Evolutionary conservation across 2,113 vertebrate species (phyloP).

Genomic region (Ameiurus melas): DNA sequence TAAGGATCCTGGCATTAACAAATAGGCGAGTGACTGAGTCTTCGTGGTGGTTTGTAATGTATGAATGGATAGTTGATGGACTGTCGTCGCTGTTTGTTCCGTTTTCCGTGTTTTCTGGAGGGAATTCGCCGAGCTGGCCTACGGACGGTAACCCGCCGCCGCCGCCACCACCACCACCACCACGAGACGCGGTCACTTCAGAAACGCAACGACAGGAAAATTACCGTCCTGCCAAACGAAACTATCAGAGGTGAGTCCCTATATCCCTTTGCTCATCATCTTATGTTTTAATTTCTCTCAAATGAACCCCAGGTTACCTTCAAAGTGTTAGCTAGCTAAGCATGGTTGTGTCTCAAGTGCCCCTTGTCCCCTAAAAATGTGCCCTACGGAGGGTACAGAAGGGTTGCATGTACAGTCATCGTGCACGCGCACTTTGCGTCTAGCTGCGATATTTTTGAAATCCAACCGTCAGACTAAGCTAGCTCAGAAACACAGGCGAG

Average conservation of each 20-base stretch:
- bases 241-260: constrained; percentile 72
- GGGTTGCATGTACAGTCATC: background rate
- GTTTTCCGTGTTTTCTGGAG: constrained; percentile 61
- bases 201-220: constrained; percentile 52
- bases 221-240: constrained; percentile 71
- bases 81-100: constrained; percentile 78
- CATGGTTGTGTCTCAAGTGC: background rate
- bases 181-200: constrained; percentile 44
- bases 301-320: background rate
- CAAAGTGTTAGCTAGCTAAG: background rate
- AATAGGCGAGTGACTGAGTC: constrained; percentile 58
- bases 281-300: background rate
- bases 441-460: no score
- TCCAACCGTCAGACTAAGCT: background rate
- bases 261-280: background rate
- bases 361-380: background rate
- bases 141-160: constrained; percentile 44
- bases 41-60: constrained; percentile 77
- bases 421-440: background rate
- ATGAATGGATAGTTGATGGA: constrained; percentile 81
- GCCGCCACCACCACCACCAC: constrained; percentile 29
- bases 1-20: constrained; percentile 66
- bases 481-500: constrained; percentile 1
- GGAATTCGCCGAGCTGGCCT: constrained; percentile 62
- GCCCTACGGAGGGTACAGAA: background rate